Evolutionary conservation across 2,113 vertebrate genomes (phyloP), one percentile per base, ranked within the genome.

Genomic region (Colinus virginianus): DNA sequence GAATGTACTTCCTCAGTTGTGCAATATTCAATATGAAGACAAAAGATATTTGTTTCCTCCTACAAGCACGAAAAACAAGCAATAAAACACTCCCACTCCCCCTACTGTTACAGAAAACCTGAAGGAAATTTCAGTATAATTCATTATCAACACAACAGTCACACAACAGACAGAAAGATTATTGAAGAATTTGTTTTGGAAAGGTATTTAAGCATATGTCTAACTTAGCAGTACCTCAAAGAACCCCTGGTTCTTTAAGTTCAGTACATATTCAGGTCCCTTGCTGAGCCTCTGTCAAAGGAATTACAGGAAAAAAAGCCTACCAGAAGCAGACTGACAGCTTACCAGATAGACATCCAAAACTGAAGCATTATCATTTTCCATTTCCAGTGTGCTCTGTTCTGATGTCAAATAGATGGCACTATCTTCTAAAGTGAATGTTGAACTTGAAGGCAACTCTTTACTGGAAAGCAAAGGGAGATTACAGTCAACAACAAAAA

Each of bases 341-440:
- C 98, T 98, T 96, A 99, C 99, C 97, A 99, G 98, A 93, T 99
- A 99, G 87, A 99, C 98, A 22, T 99, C 99, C 13, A 99, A 98
- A 91, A 99, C 98, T 1, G 99, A 99, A 77, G 98, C 98, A 20
- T 99, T 99, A 53, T 99, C 99, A 13, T 98, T 98, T 94, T 99
- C 99, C 8, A 94, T 97, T 89, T 98, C 99, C 97, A 98, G 67
- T 53, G 98, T 97, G 91, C 98, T 98, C 90, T 99, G 98, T 95
- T 99, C 99, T 19, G 99, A 98, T 4, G 98, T 99, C 96, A 99
- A 96, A 97, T 98, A 99, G 97, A 99, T 99, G 86, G 99, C 99
- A 69, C 99, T 99, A 93, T 99, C 99, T 96, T 99, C 99, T 97
- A 99, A 94, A 66, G 99, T 99, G 78, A 99, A 98, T 1, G 98